Conservation (phyloP, 2,797 vertebrate species). For the Ctenopoma multispine region DNA sequence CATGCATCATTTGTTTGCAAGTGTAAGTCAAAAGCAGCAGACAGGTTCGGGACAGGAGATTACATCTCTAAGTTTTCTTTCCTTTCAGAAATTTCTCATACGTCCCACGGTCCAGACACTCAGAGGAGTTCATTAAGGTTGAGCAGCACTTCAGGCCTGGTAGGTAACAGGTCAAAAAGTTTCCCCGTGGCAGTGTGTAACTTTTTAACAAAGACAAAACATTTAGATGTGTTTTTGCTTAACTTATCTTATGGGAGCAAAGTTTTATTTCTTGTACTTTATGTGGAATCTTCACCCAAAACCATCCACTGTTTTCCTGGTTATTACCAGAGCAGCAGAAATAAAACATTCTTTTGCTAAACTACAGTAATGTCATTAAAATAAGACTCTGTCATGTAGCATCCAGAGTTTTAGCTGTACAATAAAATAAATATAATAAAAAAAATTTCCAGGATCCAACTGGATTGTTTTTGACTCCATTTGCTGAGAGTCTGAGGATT, state of each 20-base stretch:
- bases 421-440: too few species aligned
- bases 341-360: not conserved
- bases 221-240: not conserved
- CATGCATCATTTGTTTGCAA: constrained; percentile 50
- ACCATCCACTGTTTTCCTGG: not conserved
- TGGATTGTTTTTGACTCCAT: too few species aligned
- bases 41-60: constrained; percentile 65
- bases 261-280: not conserved
- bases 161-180: constrained; percentile 60
- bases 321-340: not conserved
- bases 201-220: constrained; percentile 23
- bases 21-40: constrained; percentile 56
- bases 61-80: constrained; percentile 59
- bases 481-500: too few species aligned
- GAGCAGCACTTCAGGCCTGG: constrained; percentile 36
- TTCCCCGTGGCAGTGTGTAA: constrained; percentile 41
- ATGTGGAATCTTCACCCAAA: not conserved
- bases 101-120: constrained; percentile 58
- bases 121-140: constrained; percentile 61
- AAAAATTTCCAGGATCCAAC: too few species aligned
- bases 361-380: too few species aligned
- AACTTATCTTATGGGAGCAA: not conserved
- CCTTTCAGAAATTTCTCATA: constrained; percentile 60
- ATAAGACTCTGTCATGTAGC: too few species aligned
- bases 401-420: too few species aligned